Conservation (phyloP, 2,888 invertebrate species). For the Automeris io region DNA sequence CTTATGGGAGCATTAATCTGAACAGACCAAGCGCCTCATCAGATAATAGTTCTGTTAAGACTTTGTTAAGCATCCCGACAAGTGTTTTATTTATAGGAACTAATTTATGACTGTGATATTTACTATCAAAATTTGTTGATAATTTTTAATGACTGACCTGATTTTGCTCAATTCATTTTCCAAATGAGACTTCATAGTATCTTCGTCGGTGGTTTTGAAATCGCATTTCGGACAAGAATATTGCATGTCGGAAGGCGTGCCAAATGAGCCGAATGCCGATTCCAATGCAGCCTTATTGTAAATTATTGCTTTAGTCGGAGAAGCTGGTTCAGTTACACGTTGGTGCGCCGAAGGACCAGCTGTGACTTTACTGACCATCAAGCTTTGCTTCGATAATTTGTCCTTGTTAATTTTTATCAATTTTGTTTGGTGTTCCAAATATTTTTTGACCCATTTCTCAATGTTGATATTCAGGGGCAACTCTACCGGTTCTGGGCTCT, state of each 20-base stretch:
- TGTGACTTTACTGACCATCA: conserved; percentile 17
- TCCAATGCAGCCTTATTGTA: conserved; percentile 30
- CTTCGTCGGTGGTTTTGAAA: conserved; percentile 31
- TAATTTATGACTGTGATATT: neutral
- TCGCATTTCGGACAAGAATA: conserved; percentile 58
- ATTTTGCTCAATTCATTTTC: conserved; percentile 57
- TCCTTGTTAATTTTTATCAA: conserved; percentile 38
- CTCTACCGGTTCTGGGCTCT: conserved; percentile 42
- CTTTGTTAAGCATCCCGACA: too few relatives aligned
- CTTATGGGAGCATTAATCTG: too few relatives aligned
- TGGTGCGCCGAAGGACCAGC: conserved; percentile 10
- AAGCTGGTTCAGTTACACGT: neutral
- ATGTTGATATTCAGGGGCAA: conserved; percentile 57
- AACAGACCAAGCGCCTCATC: too few relatives aligned
- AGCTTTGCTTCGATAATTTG: conserved; percentile 38
- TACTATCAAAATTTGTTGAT: neutral
- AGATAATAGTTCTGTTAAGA: too few relatives aligned
- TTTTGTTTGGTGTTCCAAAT: conserved; percentile 43
- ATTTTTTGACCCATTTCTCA: conserved; percentile 71
- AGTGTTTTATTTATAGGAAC: neutral
- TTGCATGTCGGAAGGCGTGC: conserved; percentile 27
- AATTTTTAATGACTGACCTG: conserved; percentile 33
- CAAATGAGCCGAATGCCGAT: conserved; percentile 47
- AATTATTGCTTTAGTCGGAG: conserved; percentile 3
- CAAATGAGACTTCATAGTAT: conserved; percentile 47